Evolutionary conservation across 2,113 vertebrate species (phyloP).

Genomic region (Paracanthobrama guichenoti): DNA sequence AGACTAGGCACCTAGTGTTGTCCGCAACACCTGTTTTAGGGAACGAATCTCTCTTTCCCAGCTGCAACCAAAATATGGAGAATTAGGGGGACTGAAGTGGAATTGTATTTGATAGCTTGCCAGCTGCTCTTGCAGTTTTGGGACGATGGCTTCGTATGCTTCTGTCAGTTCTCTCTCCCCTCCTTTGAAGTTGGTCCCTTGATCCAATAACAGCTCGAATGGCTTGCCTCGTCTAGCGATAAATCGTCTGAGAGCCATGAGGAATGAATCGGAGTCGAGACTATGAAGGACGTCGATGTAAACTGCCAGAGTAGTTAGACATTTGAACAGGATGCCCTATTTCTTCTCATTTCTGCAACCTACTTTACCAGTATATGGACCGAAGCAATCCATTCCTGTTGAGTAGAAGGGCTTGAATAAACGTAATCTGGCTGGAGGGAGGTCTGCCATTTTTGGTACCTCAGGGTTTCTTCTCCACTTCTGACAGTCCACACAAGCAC

Average conservation of each 20-base stretch:
- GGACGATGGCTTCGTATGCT: not conserved
- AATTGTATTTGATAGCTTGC: not conserved
- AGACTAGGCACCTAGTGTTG: not conserved
- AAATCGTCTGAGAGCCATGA: not conserved
- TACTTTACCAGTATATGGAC: not conserved
- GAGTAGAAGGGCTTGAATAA: constrained; percentile 1
- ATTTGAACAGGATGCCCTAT: not conserved
- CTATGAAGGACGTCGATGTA: not conserved
- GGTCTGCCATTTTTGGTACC: not conserved
- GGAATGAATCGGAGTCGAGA: not conserved
- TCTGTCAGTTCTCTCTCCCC: not conserved
- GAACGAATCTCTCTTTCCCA: not conserved
- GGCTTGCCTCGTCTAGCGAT: not conserved
- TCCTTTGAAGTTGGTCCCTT: not conserved
- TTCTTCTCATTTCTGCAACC: not conserved
- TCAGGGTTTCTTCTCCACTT: not conserved
- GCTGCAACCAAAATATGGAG: not conserved
- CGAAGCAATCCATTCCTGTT: not conserved
- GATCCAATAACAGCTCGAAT: not conserved
- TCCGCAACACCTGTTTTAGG: not conserved
- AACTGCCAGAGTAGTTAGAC: not conserved
- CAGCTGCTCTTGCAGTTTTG: not conserved
- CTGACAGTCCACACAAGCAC: not conserved
- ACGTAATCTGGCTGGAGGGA: not conserved
- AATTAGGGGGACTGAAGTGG: not conserved